Base-by-base conservation (phyloP, 2,888 invertebrate species). In the Rhagonycha fulva region DNA sequence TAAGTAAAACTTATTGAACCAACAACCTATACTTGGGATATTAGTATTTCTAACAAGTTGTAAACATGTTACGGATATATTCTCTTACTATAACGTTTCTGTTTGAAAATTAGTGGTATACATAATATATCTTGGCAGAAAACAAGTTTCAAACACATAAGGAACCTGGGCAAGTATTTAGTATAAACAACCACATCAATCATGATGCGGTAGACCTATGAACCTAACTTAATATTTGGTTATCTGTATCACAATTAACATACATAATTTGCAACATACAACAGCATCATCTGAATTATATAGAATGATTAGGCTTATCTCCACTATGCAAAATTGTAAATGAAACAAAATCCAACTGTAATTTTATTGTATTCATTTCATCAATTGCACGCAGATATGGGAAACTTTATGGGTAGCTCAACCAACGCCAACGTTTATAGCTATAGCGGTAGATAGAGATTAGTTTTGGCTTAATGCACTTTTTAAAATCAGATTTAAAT, bases 101-200 rank as follows among this genome's bases (percentile, higher is more conserved):
- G 62, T 62, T 61, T 62, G 30, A 26, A 62, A 72, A 72, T 72
- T 72, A 72, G 72, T 62, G n/a, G 71, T 66, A 23, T 66, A 68
- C 71, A 68, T 62, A n/a, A n/a, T 19, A 63, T 69, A 74, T 32
- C 60, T 28, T 24, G 66, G 62, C 71, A 47, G 61, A 62, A 68
- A 61, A 70, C 76, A 70, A 63, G 76, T 76, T 76, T 76, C 72
- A 72, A 72, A 72, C 75, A 68, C 62, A 71, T 30, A 14, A 69
- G 26, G 67, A 70, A 62, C 61, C 60, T 60, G 69, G 66, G 19
- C 3, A 71, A 73, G 62, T 70, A 66, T 68, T 72, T 73, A 70
- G 67, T 60, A 24, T 62, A 68, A 76, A 26, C 60, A 19, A 72
- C 76, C 76, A 68, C 76, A 76, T 76, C 73, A 76, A 76, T 76